phyloP scores from a whole-genome alignment of 2,888 invertebrate genomes.

The Glyphotaelius pellucidus region DNA sequence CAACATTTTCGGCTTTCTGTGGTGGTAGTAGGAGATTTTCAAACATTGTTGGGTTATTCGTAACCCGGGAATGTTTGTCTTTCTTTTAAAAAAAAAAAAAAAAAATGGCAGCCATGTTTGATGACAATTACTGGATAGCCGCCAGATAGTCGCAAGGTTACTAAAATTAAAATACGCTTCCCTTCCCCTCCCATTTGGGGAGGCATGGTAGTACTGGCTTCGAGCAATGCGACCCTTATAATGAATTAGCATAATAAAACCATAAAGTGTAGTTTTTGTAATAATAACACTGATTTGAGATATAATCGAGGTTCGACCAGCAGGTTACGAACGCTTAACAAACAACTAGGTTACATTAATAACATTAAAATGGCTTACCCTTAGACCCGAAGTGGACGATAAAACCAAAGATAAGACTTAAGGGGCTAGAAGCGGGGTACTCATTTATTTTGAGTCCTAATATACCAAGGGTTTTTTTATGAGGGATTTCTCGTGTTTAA shows the following conservation, averaged over 20 bases:
- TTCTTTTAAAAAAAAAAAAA: too few species aligned
- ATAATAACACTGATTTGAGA: not conserved
- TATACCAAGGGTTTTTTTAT: not conserved
- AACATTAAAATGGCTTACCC: not conserved
- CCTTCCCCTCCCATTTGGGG: not conserved
- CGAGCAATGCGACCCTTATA: not conserved
- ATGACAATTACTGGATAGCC: too few species aligned
- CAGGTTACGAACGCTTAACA: not conserved
- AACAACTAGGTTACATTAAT: not conserved
- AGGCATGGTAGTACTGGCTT: not conserved
- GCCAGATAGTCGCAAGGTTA: too few species aligned
- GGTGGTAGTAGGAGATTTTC: too few species aligned
- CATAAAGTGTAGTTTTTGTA: not conserved
- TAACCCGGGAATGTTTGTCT: too few species aligned
- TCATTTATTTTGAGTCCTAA: not conserved
- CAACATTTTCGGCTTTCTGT: too few species aligned
- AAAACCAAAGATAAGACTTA: constrained; percentile 2
- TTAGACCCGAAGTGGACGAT: not conserved
- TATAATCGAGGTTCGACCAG: not conserved
- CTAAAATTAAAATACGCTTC: not conserved
- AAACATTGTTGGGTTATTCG: too few species aligned
- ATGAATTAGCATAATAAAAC: not conserved
- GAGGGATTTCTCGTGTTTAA: not conserved
- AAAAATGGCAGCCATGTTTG: too few species aligned
- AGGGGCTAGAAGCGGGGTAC: not conserved